A percentile compares a stretch with the other conserved stretches of the same genome.
Conservation (phyloP, 2,888 invertebrate genomes). For the Drosophila prostipennis region DNA sequence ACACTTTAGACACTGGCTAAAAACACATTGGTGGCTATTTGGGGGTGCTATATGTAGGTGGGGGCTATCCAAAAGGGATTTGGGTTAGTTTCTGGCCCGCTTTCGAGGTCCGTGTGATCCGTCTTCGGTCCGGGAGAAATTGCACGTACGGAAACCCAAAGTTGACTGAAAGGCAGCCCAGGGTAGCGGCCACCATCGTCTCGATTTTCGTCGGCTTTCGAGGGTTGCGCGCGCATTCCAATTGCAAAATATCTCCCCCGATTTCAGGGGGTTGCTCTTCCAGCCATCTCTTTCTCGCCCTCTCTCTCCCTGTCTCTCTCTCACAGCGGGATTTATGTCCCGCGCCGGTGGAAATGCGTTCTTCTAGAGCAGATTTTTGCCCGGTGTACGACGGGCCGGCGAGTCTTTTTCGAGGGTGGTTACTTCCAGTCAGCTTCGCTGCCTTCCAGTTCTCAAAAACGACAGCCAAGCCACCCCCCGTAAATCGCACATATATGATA, state of each 20-base stretch:
- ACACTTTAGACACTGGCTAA: slow-evolving; percentile 1
- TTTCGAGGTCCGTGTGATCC: slow-evolving; percentile 28
- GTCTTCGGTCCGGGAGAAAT: slow-evolving; percentile 75
- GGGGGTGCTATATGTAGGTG: neutral
- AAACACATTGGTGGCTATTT: neutral
- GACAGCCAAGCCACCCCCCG: slow-evolving; percentile 32
- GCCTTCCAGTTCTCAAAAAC: slow-evolving; percentile 9
- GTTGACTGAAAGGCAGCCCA: slow-evolving; percentile 83
- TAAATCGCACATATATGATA: slow-evolving; percentile 50
- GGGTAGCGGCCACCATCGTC: slow-evolving; percentile 62
- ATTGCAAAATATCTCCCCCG: slow-evolving; percentile 73
- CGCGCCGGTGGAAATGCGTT: slow-evolving; percentile 46
- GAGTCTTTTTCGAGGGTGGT: slow-evolving; percentile 41
- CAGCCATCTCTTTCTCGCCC: slow-evolving; percentile 6
- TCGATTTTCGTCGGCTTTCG: slow-evolving; percentile 49
- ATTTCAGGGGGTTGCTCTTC: slow-evolving; percentile 42
- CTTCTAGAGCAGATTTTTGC: slow-evolving; percentile 54
- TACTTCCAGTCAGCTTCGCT: slow-evolving; percentile 29
- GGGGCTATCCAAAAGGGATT: slow-evolving; percentile 22
- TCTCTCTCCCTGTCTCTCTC: slow-evolving; percentile 9
- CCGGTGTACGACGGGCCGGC: slow-evolving; percentile 57
- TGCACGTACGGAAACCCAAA: slow-evolving; percentile 84
- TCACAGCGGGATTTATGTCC: slow-evolving; percentile 21
- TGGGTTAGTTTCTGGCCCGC: slow-evolving; percentile 33
- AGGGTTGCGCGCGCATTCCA: slow-evolving; percentile 76